Evolutionary conservation across 2,113 vertebrate genomes (phyloP).

Genomic region (Rhynchopsitta pachyrhyncha): DNA sequence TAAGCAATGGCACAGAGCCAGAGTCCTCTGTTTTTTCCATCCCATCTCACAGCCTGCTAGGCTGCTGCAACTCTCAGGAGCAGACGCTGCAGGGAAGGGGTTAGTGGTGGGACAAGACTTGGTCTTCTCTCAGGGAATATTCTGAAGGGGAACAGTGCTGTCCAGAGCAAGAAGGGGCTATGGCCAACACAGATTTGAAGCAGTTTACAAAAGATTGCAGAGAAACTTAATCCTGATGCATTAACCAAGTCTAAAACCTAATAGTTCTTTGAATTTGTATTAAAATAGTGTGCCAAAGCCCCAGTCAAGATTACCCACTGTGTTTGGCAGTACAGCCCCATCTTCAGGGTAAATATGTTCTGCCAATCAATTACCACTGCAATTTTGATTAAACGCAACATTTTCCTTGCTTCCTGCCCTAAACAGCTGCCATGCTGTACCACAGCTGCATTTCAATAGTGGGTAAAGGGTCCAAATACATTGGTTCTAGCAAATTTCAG

Average conservation of each 20-base stretch:
- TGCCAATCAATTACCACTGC: conserved; percentile 27
- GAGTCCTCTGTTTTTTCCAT: not conserved
- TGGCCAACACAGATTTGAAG: not conserved
- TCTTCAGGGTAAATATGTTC: conserved; percentile 34
- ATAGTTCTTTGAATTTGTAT: not conserved
- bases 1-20: conserved; percentile 12
- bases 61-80: not conserved
- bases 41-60: not conserved
- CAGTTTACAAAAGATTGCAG: not conserved
- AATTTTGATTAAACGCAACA: conserved; percentile 25
- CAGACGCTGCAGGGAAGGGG: not conserved
- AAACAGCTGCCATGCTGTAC: not conserved
- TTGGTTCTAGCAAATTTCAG: not conserved
- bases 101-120: not conserved
- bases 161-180: not conserved
- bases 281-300: not conserved
- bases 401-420: conserved; percentile 8
- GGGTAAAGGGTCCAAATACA: not conserved
- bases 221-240: not conserved
- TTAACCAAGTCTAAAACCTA: not conserved
- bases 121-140: not conserved
- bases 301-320: not conserved
- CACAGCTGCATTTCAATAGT: conserved; percentile 7
- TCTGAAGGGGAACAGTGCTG: not conserved
- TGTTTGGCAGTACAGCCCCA: not conserved